Percentiles rank a stretch among this genome's conserved stretches.
Conservation (phyloP, 37 sponge, comb jelly and placozoan genomes). For the Aplysina aerophoba region DNA sequence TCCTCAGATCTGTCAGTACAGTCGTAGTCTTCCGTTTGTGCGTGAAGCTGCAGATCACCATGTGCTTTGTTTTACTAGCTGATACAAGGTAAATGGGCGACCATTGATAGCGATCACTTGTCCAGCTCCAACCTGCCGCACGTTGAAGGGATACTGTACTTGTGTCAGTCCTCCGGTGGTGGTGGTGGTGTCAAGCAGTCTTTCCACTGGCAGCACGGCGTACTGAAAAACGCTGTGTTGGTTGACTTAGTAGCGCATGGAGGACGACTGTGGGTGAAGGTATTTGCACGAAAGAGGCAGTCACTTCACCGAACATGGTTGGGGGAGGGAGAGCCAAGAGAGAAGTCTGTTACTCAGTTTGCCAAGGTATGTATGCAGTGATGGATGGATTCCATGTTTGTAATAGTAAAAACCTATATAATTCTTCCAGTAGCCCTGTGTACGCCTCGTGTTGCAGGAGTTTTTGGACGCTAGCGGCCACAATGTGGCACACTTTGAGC, state of each 20-base stretch:
- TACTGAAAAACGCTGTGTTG: background rate
- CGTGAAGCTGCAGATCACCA: too few relatives aligned
- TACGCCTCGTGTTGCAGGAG: background rate
- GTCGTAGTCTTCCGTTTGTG: too few relatives aligned
- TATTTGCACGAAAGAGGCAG: conserved; percentile 46
- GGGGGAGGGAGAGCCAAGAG: conserved; percentile 40
- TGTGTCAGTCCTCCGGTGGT: background rate
- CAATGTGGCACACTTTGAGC: conserved; percentile 18
- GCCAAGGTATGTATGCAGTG: conserved; percentile 1
- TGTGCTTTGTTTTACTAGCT: background rate
- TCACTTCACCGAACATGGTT: conserved; percentile 55
- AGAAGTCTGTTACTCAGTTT: conserved; percentile 43
- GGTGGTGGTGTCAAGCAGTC: conserved; percentile 32
- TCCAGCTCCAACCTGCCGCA: conserved; percentile 49
- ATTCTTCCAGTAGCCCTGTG: background rate
- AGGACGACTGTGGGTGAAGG: conserved; percentile 50
- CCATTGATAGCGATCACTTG: conserved; percentile 33
- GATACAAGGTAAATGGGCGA: background rate
- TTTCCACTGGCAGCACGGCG: background rate
- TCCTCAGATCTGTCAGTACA: too few relatives aligned
- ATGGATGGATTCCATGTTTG: background rate
- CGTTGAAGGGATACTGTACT: conserved; percentile 39
- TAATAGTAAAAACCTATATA: background rate
- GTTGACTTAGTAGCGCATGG: conserved; percentile 50
- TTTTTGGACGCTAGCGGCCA: conserved; percentile 36